Conservation (phyloP, 2,113 vertebrate species). For the Leptocoma aspasia region DNA sequence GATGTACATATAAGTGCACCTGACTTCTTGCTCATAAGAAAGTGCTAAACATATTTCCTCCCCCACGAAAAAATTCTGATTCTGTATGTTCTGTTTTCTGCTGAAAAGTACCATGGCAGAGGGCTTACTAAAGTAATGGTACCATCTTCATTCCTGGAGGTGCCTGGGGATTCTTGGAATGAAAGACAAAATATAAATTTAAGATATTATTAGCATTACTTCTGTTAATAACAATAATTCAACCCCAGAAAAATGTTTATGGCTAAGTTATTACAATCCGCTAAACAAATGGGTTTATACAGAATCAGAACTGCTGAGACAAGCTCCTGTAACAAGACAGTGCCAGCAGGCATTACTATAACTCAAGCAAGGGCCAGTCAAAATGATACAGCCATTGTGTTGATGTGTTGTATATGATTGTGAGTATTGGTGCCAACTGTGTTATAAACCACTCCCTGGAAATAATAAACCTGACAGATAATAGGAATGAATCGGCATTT, state of each 20-base stretch:
- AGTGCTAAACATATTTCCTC: not conserved
- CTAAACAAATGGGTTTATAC: conserved; percentile 25
- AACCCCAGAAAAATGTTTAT: conserved; percentile 9
- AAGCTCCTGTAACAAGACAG: conserved; percentile 9
- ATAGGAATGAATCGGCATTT: conserved; percentile 3
- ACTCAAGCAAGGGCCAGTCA: conserved; percentile 45
- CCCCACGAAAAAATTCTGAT: not conserved
- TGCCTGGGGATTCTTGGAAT: not conserved
- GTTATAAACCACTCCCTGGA: conserved; percentile 28
- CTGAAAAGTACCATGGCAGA: not conserved
- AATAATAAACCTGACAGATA: not conserved
- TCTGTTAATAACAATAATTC: conserved; percentile 45
- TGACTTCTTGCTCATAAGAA: not conserved
- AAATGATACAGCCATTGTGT: conserved; percentile 1
- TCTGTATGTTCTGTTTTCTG: not conserved
- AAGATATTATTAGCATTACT: not conserved
- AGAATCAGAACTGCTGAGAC: conserved; percentile 46
- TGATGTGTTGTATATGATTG: not conserved
- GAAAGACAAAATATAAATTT: conserved; percentile 4
- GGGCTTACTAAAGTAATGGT: not conserved
- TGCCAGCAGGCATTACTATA: not conserved
- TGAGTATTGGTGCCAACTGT: conserved; percentile 10
- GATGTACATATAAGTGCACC: not conserved
- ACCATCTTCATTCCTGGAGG: not conserved
- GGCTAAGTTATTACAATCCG: not conserved